Evolutionary conservation across 2,797 vertebrate species (phyloP), one percentile per base, ranked within the genome.

Genomic region (Petrocephalus schoutedeni): DNA sequence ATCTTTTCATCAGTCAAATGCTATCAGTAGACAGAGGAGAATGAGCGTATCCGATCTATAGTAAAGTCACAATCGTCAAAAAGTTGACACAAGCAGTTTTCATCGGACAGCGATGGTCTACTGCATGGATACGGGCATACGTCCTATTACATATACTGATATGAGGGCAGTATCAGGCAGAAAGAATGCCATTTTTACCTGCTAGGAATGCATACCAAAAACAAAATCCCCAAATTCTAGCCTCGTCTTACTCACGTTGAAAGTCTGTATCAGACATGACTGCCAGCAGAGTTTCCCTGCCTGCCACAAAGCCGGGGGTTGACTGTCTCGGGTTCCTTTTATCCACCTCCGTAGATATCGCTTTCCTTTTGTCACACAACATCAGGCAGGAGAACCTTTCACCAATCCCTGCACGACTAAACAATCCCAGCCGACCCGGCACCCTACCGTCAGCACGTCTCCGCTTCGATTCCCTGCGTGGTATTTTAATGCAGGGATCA

Each of bases 231-330:
- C 49, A 83, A 53, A 21, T 83, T 83, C 80, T 51, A 53, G 80
- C 10, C 45, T 51, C 21, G 0, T 1, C 80, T 54, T 54, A 83
- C 45, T 51, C 49, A 83, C 23, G 7, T 83, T 51, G 45, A 83
- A 23, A 83, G 45, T 82, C 45, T 83, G 80, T 51, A 51, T 83
- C n/a, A 83, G 45, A 83, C 80, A 28, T 83, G 80, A 83, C 51
- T 83, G 80, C 21, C 51, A 49, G 45, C 51, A 21, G 28, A 10
- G 80, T 28, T 12, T 54, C 21, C 6, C 21, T 0, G 80, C 49
- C 21, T 83, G 80, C 49, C 80, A 28, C n/a, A 83, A 28, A 53
- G 10, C 45, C 8, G 3, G 49, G 23, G 45, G 21, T 28, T 51
- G 51, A 5, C 51, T 83, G 80, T 53, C 21, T 53, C 9, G 10